These are phyloP conservation scores for Trachops cirrhosus DNA, from an alignment of 2,797 vertebrate genomes.

Conservation along the genomic window DNA sequence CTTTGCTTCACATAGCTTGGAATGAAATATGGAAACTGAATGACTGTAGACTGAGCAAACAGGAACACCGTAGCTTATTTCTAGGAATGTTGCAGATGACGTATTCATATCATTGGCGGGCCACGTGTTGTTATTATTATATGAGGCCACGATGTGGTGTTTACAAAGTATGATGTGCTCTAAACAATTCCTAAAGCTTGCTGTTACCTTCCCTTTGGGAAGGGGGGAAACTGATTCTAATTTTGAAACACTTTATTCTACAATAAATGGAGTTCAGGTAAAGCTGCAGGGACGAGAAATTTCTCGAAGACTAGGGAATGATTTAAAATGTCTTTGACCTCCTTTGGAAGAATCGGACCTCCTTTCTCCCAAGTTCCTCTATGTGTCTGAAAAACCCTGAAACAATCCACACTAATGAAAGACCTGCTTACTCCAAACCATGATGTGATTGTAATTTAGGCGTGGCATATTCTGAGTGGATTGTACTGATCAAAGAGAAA, in stretches of 20 bases:
- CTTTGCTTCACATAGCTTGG: background rate
- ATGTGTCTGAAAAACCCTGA: background rate
- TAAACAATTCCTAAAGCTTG: background rate
- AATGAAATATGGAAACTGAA: background rate
- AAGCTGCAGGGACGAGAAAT: background rate
- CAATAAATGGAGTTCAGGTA: background rate
- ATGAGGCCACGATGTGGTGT: background rate
- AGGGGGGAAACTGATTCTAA: background rate
- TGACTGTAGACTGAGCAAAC: background rate
- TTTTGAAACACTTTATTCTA: background rate
- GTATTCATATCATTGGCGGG: background rate
- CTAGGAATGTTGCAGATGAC: fast-evolving
- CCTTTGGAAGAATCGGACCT: background rate
- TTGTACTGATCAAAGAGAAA: background rate
- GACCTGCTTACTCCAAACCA: background rate
- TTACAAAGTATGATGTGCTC: background rate
- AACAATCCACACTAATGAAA: background rate
- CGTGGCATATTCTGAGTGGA: background rate
- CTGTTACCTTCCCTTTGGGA: background rate
- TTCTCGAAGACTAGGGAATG: background rate
- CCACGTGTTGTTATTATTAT: background rate
- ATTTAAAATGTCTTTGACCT: background rate
- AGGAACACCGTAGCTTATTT: background rate
- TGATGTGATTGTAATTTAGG: background rate
- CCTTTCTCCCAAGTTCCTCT: background rate